phyloP scores from a whole-genome alignment of 2,888 invertebrate species.

The Cynaeus angustus region DNA sequence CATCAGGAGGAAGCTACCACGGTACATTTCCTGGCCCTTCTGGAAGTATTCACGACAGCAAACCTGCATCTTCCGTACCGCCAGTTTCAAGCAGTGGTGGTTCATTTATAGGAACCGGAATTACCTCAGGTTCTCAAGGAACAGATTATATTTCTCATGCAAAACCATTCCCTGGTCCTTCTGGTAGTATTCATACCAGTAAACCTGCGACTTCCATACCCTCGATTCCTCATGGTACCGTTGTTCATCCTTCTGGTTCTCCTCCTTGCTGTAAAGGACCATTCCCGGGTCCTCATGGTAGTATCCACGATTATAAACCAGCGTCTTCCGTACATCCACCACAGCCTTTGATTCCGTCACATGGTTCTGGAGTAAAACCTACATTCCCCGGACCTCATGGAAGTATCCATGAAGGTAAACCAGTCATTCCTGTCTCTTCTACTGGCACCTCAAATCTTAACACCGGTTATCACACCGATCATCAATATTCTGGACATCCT shows the following conservation, averaged over 20 bases:
- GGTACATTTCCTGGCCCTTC: constrained; percentile 56
- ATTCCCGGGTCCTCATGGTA: constrained; percentile 55
- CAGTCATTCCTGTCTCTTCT: constrained; percentile 31
- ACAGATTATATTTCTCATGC: no score
- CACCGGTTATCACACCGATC: constrained; percentile 35
- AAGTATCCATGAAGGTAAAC: constrained; percentile 57
- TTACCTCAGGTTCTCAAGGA: not conserved
- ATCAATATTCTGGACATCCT: not conserved
- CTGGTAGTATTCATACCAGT: constrained; percentile 57
- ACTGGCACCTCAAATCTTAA: constrained; percentile 55
- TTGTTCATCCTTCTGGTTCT: not conserved
- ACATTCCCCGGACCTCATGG: not conserved
- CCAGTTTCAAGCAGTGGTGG: constrained; percentile 10
- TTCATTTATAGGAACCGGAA: not conserved
- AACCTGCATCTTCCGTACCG: constrained; percentile 50
- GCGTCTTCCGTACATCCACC: constrained; percentile 25
- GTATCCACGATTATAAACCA: constrained; percentile 13
- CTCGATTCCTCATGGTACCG: not conserved
- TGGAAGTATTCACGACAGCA: constrained; percentile 55
- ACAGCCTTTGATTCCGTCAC: not conserved
- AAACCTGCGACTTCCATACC: constrained; percentile 52
- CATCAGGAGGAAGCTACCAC: constrained; percentile 35
- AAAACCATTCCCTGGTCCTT: constrained; percentile 54
- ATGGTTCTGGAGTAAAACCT: not conserved
- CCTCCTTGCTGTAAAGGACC: constrained; percentile 50